Percentiles rank a stretch among this genome's conserved stretches.
These are phyloP conservation scores for Micropoecilia bifurca DNA, from an alignment of 2,797 vertebrate species.

Conservation along the genomic window DNA sequence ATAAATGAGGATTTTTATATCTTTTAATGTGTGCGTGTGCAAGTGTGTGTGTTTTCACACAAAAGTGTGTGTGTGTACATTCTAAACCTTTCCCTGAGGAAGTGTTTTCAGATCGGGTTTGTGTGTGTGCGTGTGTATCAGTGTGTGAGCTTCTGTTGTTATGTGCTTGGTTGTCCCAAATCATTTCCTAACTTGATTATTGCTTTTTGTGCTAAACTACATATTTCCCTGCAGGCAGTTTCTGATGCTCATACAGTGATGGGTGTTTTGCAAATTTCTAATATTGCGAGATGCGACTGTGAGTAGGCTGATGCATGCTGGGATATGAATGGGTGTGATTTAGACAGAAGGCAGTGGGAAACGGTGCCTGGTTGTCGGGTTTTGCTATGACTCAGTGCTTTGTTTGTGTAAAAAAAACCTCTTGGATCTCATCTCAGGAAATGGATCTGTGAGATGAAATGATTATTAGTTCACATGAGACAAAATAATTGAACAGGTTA, in stretches of 20 bases:
- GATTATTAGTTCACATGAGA: constrained; percentile 28
- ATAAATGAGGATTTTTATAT: constrained; percentile 47
- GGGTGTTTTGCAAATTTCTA: constrained; percentile 53
- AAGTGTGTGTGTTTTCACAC: constrained; percentile 9
- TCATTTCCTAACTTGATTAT: constrained; percentile 65
- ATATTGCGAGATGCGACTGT: constrained; percentile 50
- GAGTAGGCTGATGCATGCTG: constrained; percentile 59
- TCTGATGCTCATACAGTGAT: constrained; percentile 57
- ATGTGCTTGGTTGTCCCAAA: constrained; percentile 43
- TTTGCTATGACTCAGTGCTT: constrained; percentile 52
- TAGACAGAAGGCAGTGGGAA: constrained; percentile 69
- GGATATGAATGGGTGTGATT: constrained; percentile 65
- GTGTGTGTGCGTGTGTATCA: constrained; percentile 23
- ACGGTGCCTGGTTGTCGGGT: constrained; percentile 42
- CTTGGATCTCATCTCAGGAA: constrained; percentile 28
- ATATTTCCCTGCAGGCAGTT: constrained; percentile 68
- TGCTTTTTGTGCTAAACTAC: constrained; percentile 60
- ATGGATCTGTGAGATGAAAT: constrained; percentile 23
- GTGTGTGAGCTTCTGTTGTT: constrained; percentile 17
- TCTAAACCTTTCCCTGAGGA: constrained; percentile 20
- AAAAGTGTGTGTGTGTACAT: constrained; percentile 4
- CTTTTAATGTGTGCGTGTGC: constrained; percentile 22
- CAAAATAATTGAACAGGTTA: constrained; percentile 31
- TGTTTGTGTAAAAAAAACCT: constrained; percentile 23
- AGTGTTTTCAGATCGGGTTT: constrained; percentile 8